phyloP scores from a whole-genome alignment of 2,888 invertebrate genomes.

The Chalcis sispes region DNA sequence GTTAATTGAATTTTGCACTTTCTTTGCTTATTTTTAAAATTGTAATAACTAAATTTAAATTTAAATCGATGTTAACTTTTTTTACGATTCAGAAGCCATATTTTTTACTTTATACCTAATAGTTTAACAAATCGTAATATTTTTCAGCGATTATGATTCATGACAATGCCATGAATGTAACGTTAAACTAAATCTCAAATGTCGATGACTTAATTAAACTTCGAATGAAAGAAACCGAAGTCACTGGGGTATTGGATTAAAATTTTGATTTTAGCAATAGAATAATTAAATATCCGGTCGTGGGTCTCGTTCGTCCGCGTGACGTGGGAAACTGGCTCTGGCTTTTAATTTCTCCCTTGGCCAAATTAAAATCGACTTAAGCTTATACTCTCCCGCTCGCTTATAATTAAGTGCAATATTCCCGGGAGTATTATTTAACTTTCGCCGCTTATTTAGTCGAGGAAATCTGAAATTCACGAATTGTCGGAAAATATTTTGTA shows the following conservation, averaged over 20 bases:
- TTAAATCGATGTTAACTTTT: no score
- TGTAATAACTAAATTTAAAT: no score
- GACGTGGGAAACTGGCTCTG: constrained; percentile 57
- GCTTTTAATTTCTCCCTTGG: constrained; percentile 70
- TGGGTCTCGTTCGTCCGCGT: neutral
- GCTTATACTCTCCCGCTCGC: constrained; percentile 51
- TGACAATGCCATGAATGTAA: no score
- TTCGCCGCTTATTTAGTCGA: constrained; percentile 9
- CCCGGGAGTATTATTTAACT: constrained; percentile 48
- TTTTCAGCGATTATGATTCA: no score
- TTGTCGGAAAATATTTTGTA: constrained; percentile 33
- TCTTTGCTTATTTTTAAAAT: no score
- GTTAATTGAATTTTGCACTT: no score
- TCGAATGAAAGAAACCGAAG: constrained; percentile 16
- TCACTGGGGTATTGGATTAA: constrained; percentile 60
- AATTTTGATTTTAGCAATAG: constrained; percentile 60
- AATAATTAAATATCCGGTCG: constrained; percentile 61
- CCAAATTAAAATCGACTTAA: constrained; percentile 71
- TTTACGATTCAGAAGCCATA: no score
- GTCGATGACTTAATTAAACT: constrained; percentile 19
- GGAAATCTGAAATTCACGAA: constrained; percentile 19
- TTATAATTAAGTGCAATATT: constrained; percentile 50
- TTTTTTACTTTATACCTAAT: no score
- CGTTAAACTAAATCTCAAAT: no score
- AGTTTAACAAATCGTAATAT: no score